Conservation (phyloP, 1,140 invertebrate species). For the Philaenus spumarius region DNA sequence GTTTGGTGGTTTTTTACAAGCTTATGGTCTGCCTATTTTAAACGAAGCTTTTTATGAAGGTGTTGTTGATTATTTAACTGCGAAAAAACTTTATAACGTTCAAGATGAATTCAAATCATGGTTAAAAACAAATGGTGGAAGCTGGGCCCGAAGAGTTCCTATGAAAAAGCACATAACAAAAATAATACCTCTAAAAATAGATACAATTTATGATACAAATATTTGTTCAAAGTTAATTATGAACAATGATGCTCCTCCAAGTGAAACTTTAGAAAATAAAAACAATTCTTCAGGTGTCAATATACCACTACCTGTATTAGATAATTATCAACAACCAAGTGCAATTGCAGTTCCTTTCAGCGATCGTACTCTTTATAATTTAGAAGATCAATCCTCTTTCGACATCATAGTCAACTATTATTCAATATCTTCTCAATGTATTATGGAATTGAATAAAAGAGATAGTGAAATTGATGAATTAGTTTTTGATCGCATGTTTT, state of each 20-base stretch:
- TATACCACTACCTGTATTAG: constrained; percentile 23
- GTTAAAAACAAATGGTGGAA: constrained; percentile 23
- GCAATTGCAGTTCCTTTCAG: constrained; percentile 23
- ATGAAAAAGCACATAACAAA: constrained; percentile 6
- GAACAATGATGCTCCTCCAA: too few species aligned
- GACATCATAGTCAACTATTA: constrained; percentile 23
- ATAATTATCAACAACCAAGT: constrained; percentile 12
- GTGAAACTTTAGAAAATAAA: too few species aligned
- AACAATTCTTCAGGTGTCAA: not conserved
- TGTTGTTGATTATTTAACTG: constrained; percentile 9
- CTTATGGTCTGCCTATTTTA: constrained; percentile 21
- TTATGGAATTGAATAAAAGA: not conserved
- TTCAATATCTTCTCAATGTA: not conserved
- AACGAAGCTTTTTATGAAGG: constrained; percentile 26
- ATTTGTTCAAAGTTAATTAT: too few species aligned
- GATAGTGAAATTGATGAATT: not conserved
- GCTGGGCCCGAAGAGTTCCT: constrained; percentile 17
- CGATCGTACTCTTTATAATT: constrained; percentile 16
- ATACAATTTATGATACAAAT: not conserved
- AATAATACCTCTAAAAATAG: constrained; percentile 1
- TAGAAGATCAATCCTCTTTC: constrained; percentile 4
- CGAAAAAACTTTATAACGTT: constrained; percentile 14
- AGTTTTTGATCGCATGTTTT: constrained; percentile 1
- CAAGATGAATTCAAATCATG: constrained; percentile 18
- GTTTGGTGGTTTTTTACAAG: constrained; percentile 21